Conservation (phyloP, 1,140 invertebrate species). For the Brachionus rotundiformis region DNA sequence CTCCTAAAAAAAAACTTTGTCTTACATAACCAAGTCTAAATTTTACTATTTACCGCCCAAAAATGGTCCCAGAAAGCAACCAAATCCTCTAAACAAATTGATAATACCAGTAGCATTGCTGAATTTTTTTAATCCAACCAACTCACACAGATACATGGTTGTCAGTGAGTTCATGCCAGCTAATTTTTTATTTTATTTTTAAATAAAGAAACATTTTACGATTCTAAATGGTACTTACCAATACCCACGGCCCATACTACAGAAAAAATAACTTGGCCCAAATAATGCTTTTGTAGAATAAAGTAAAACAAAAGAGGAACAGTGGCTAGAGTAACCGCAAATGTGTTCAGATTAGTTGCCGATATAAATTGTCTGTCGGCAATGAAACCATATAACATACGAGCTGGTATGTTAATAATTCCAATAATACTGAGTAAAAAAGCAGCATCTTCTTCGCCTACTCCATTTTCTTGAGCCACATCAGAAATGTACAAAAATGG, state of each 20-base stretch:
- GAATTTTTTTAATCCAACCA: slow-evolving; percentile 44
- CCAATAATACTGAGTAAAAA: slow-evolving; percentile 88
- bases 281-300: background rate
- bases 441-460: slow-evolving; percentile 75
- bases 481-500: slow-evolving; percentile 77
- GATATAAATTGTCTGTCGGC: slow-evolving; percentile 22
- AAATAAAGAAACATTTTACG: background rate
- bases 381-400: slow-evolving; percentile 28
- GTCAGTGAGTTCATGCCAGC: slow-evolving; percentile 50
- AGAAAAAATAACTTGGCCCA: background rate
- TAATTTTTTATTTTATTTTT: too few species aligned
- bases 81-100: slow-evolving; percentile 51
- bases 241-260: slow-evolving; percentile 11
- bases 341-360: slow-evolving; percentile 24
- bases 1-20: background rate
- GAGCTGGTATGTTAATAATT: slow-evolving; percentile 46
- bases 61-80: slow-evolving; percentile 48
- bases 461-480: slow-evolving; percentile 58
- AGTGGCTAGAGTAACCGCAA: slow-evolving; percentile 23
- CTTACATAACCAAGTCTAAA: background rate
- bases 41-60: background rate
- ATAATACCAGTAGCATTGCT: slow-evolving; percentile 46
- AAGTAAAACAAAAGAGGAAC: slow-evolving; percentile 23
- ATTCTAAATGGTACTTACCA: background rate
- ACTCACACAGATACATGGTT: slow-evolving; percentile 38